Evolutionary conservation across 2,797 vertebrate genomes (phyloP), one percentile per base, ranked within the genome.

Genomic region (Cirrhinus molitorella): DNA sequence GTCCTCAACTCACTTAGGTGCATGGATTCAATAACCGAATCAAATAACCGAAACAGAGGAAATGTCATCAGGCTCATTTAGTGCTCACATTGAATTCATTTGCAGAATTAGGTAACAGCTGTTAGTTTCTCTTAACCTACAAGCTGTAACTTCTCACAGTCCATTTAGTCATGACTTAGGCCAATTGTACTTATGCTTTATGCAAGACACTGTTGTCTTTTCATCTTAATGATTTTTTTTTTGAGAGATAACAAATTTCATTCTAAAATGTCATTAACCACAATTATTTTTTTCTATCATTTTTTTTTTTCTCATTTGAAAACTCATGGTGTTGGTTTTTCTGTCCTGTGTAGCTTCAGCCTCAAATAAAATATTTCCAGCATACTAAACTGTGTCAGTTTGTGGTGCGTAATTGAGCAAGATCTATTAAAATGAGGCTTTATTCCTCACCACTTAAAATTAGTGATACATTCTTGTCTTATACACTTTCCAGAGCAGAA

Each of bases 1-100:
- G 96, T 72, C 94, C 94, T 21, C 94, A 97, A 91, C 96, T 98
- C 76, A 94, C 94, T 4, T 96, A 96, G 88, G 96, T 98, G 81
- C 96, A 97, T 0, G 97, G 97, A 12, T 95, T 96, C 78, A 80
- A 91, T 70, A 53, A 85, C 21, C 43, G 59, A 63, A 47, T 10
- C 40, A 1, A 49, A 14, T 6, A 1, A 25, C 57, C 21, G 17
- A 13, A 19, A 3, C 10, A 28, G 19, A 70, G 25, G 21, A 67
- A 61, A 61, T 8, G 13, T 5, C 16, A 67, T 7, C 7, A 7
- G 8, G 37, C 8, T 40, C 37, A 40, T 40, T 40, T 7, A 40
- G 37, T 6, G 0, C 34, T 68, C 25, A n/a, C 53, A 31, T 5
- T 49, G 5, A 11, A 73, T 53, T 53, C 9, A 53, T 34, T 34